These are phyloP conservation scores for Tachysurus vachellii DNA, from an alignment of 2,113 vertebrate species.

Conservation along the genomic window DNA sequence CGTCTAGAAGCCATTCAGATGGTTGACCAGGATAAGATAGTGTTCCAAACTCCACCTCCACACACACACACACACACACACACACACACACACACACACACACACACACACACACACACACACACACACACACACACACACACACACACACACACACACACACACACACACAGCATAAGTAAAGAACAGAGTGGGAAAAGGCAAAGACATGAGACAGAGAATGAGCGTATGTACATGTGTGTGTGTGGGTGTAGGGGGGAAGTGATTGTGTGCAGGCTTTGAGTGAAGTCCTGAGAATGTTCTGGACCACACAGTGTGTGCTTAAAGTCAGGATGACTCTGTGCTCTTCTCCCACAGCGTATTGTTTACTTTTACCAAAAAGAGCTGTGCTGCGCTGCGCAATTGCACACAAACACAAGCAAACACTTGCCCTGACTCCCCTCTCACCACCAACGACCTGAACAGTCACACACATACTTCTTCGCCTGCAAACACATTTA, in stretches of 20 bases:
- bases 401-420: conserved; percentile 68
- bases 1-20: conserved; percentile 42
- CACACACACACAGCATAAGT: background rate
- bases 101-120: background rate
- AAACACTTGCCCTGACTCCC: conserved; percentile 69
- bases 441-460: conserved; percentile 21
- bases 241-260: background rate
- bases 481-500: conserved; percentile 11
- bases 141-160: background rate
- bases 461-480: conserved; percentile 12
- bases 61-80: background rate
- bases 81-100: background rate
- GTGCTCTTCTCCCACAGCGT: conserved; percentile 55
- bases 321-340: conserved; percentile 65
- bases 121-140: background rate
- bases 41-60: conserved; percentile 40
- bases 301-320: conserved; percentile 60
- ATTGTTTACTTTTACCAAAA: conserved; percentile 72
- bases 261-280: background rate
- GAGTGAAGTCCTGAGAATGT: conserved; percentile 44
- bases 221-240: conserved; percentile 1
- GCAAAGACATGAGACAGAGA: background rate
- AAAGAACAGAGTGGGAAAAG: background rate
- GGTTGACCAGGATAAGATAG: conserved; percentile 41
- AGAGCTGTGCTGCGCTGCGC: conserved; percentile 36